Base-by-base conservation (phyloP, 2,888 invertebrate species). In the Cryptosula pallasiana region DNA sequence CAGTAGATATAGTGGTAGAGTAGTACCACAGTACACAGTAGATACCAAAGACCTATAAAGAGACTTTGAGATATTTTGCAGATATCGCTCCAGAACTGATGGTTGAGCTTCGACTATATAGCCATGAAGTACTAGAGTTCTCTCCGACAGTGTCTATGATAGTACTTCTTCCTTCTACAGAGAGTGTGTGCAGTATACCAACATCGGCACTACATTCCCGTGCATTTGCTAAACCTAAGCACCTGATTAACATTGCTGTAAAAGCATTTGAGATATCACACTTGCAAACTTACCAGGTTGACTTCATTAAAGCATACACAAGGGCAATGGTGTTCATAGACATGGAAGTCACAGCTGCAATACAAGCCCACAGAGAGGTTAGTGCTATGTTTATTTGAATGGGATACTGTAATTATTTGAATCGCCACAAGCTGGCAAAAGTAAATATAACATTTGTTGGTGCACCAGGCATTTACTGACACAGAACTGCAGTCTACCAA, bases 61-160 rank as follows among this genome's bases (percentile, higher is more conserved):
- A n/a, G n/a, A n/a, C n/a, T n/a, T n/a, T n/a, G n/a, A n/a, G n/a
- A n/a, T n/a, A n/a, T n/a, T n/a, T n/a, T n/a, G 5, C 73, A 79
- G 81, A 81, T 74, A 77, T 85, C 55, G 75, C 78, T 23, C 78
- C 79, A 35, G 81, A 80, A 69, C 75, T 80, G 35, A 79, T 78
- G 9, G 73, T 78, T n/a, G 79, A 78, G 23, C 84, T 85, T 74
- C 79, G 96, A 78, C 87, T 98, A 72, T 98, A 95, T 85, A 94
- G 95, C 81, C 88, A 91, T 3, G 97, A 98, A 87, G 92, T 98
- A 54, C 90, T 98, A 75, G 96, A 98, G 85, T 88, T 97, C 35
- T 93, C 92, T 79, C 88, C 89, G 72, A 93, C 95, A 76, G 94
- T 98, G 58, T 93, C 95, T 72, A 92, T 98, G 79, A 88, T 99